Conservation (phyloP, 1,140 invertebrate species). For the Sarcophaga peregrina region DNA sequence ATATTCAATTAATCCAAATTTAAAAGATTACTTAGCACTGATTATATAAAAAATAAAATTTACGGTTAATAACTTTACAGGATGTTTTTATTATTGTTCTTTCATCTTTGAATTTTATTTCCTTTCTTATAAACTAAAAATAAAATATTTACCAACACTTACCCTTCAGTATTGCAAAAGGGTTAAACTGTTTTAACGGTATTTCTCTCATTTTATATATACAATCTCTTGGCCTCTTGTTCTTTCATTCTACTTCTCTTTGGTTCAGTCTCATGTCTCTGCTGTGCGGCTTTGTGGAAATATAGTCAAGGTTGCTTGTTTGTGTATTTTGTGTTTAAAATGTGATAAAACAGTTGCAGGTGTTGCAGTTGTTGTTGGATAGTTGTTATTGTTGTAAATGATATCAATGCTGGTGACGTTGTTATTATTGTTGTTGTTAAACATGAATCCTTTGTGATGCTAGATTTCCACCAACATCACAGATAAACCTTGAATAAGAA, state of each 20-base stretch:
- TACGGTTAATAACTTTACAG: no score
- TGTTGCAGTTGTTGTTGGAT: conserved; percentile 35
- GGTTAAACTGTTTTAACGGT: neutral
- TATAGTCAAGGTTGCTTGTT: conserved; percentile 32
- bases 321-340: conserved; percentile 9
- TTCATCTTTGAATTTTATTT: no score
- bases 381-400: neutral
- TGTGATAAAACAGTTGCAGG: conserved; percentile 26
- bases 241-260: no score
- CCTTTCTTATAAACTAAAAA: no score
- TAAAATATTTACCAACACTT: neutral
- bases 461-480: conserved; percentile 29
- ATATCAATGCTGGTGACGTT: neutral
- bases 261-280: no score
- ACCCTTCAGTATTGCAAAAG: neutral
- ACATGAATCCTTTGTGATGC: conserved; percentile 38
- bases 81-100: no score
- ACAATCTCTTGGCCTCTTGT: neutral
- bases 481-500: conserved; percentile 37
- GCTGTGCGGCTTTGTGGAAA: neutral
- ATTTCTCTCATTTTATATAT: neutral
- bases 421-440: neutral
- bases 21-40: no score
- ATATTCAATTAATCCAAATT: no score
- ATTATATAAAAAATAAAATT: no score